A percentile compares a stretch with the other conserved stretches of the same genome.
Evolutionary conservation across 2,888 invertebrate genomes (phyloP).

Genomic region (Crepidodera aurea): DNA sequence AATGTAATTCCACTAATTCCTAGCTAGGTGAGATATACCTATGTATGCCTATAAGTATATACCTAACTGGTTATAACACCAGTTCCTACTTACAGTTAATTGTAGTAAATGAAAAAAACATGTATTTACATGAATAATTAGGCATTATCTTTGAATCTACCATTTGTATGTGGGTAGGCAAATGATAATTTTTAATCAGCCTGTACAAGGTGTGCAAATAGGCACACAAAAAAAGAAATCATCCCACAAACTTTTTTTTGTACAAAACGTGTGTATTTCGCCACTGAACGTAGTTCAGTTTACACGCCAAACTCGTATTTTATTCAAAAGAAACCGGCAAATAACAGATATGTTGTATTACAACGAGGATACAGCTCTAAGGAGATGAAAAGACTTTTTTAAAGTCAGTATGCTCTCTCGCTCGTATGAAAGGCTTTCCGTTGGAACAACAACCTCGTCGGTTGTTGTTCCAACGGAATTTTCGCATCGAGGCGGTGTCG

Average conservation of each 20-base stretch:
- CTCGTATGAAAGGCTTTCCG: constrained; percentile 55
- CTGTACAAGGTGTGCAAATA: neutral
- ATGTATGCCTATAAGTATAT: no score
- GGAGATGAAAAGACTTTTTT: constrained; percentile 59
- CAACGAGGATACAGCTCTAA: constrained; percentile 55
- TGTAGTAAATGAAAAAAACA: neutral
- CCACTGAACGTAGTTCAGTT: constrained; percentile 32
- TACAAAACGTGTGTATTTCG: constrained; percentile 17
- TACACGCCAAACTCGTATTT: constrained; percentile 44
- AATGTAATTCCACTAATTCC: no score
- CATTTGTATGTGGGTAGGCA: neutral
- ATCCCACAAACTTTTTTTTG: constrained; percentile 16
- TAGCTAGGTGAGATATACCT: no score
- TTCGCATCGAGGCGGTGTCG: constrained; percentile 18
- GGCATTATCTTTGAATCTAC: neutral
- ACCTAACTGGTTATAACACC: no score
- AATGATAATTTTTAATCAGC: neutral
- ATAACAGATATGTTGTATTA: constrained; percentile 61
- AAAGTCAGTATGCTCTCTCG: constrained; percentile 53
- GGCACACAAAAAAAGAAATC: constrained; percentile 4
- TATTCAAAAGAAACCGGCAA: constrained; percentile 56
- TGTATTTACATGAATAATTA: neutral
- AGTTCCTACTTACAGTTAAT: no score
- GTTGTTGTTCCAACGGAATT: constrained; percentile 57
- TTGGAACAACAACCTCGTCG: constrained; percentile 56